These are phyloP conservation scores for Lepilemur septentrionalis DNA, from an alignment of 2,797 vertebrate genomes.

Conservation along the genomic window DNA sequence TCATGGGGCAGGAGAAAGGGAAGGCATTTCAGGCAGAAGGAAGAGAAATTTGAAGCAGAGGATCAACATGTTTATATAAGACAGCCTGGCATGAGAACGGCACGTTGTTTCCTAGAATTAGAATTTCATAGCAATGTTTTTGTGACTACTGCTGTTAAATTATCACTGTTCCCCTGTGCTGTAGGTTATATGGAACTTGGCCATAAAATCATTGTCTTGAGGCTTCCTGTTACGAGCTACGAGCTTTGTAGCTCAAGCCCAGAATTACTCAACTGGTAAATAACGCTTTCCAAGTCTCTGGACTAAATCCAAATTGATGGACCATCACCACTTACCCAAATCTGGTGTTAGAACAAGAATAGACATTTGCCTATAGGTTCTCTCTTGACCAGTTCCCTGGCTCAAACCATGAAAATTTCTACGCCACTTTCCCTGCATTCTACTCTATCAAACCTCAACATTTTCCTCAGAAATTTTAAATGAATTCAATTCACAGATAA, in stretches of 20 bases:
- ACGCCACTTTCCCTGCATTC: too few relatives aligned
- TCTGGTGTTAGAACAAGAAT: not conserved
- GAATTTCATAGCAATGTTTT: not conserved
- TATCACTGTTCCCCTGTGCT: not conserved
- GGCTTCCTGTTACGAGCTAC: not conserved
- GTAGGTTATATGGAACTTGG: not conserved
- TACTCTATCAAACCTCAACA: not conserved
- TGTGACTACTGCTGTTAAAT: not conserved
- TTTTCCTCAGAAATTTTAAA: conserved; percentile 14
- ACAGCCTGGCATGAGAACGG: not conserved
- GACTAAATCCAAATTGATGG: not conserved
- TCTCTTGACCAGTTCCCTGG: not conserved
- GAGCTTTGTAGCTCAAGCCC: not conserved
- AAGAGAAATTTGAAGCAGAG: not conserved
- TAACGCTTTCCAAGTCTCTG: not conserved
- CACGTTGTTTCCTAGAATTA: not conserved
- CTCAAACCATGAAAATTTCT: not conserved
- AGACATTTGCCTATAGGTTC: not conserved
- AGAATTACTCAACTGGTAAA: not conserved
- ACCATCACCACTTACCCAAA: not conserved
- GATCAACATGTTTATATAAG: not conserved
- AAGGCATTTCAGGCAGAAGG: not conserved
- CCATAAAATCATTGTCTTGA: not conserved
- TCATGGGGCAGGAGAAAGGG: not conserved
- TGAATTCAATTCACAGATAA: not conserved